Evolutionary conservation across 2,113 vertebrate species (phyloP).

Genomic region (Cromileptes altivelis): DNA sequence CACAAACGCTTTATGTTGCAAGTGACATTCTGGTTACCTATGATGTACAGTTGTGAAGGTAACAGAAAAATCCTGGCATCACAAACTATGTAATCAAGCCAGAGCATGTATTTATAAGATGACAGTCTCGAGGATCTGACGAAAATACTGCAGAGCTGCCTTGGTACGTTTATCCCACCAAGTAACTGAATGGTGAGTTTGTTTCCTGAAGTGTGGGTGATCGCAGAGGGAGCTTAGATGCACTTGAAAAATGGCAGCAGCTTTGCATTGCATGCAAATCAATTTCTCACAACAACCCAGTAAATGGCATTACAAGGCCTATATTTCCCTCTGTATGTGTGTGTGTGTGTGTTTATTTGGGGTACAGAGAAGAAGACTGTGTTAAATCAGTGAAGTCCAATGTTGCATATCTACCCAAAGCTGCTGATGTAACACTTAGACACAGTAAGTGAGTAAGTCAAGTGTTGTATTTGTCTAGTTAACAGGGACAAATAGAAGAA

Average conservation of each 20-base stretch:
- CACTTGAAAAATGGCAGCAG: conserved; percentile 13
- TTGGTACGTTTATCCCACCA: neutral
- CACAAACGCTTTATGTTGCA: neutral
- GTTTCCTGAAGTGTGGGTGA: conserved; percentile 13
- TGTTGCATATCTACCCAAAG: neutral
- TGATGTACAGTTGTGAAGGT: neutral
- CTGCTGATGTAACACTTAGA: neutral
- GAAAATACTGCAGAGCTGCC: neutral
- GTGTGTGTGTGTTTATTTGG: neutral
- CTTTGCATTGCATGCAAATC: conserved; percentile 6
- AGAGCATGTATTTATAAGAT: neutral
- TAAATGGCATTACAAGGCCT: conserved; percentile 11
- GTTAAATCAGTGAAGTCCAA: neutral
- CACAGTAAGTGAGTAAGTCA: neutral
- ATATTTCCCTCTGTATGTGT: neutral
- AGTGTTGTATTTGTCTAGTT: neutral
- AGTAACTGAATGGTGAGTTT: neutral
- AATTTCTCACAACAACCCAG: conserved; percentile 10
- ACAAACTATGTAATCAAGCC: neutral
- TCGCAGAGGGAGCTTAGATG: neutral
- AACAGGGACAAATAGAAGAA: conserved; percentile 1
- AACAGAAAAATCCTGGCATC: neutral
- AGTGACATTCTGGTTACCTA: neutral
- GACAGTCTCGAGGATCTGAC: neutral
- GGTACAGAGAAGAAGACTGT: neutral